These are phyloP conservation scores for Aurelia aurita DNA, from an alignment of 30 jellyfish, hydroid and myxozoan genomes.

Conservation along the genomic window DNA sequence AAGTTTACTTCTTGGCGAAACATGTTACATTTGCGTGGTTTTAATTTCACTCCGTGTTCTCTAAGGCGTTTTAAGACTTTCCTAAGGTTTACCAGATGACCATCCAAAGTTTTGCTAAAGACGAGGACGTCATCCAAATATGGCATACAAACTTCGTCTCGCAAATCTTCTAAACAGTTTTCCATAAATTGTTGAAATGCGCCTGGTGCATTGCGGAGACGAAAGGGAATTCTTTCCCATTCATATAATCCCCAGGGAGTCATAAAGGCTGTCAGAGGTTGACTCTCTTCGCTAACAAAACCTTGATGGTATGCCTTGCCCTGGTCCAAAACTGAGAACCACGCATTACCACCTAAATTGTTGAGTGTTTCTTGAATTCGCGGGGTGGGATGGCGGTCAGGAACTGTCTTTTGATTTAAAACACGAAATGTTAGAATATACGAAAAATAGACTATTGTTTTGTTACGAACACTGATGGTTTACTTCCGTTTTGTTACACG, in stretches of 20 bases:
- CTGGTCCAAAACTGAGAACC: slow-evolving; percentile 48
- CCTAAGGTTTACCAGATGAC: slow-evolving; percentile 12
- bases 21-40: neutral
- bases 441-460: too few relatives aligned
- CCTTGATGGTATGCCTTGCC: too few relatives aligned
- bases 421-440: too few relatives aligned
- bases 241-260: slow-evolving; percentile 79
- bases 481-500: too few relatives aligned
- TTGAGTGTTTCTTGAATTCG: slow-evolving; percentile 23
- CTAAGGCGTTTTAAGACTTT: slow-evolving; percentile 10
- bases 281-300: slow-evolving; percentile 18
- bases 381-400: slow-evolving; percentile 62
- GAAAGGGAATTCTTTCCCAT: slow-evolving; percentile 66
- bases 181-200: slow-evolving; percentile 70
- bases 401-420: too few relatives aligned
- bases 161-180: slow-evolving; percentile 29
- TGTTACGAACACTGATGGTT: too few relatives aligned
- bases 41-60: slow-evolving; percentile 20
- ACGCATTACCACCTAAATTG: slow-evolving; percentile 31
- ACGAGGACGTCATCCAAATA: slow-evolving; percentile 9
- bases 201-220: slow-evolving; percentile 70
- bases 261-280: slow-evolving; percentile 44
- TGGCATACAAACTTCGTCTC: slow-evolving; percentile 40
- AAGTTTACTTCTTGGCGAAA: neutral
- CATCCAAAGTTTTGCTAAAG: too few relatives aligned